Evolutionary conservation across 1,140 invertebrate species (phyloP), one percentile per base, ranked within the genome.

Genomic region (Drosophila albomicans): DNA sequence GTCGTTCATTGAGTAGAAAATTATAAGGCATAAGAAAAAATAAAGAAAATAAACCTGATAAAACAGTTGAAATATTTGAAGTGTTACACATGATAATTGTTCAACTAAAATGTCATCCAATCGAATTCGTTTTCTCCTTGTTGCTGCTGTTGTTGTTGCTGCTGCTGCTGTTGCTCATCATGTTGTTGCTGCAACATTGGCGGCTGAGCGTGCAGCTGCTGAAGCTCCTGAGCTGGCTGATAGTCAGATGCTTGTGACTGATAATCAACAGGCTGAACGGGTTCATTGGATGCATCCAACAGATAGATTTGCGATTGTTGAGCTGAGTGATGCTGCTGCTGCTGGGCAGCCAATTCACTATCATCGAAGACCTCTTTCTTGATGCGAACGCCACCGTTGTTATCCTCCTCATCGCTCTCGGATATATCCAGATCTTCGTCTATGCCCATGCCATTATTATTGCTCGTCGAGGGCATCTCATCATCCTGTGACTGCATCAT

Each of bases 351-450:
- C 28, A 72, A 32, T 1, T 85, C 84, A 5, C 48, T 20, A 13
- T 91, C 81, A 58, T 91, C 84, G 0, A 92, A 79, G 2, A 86
- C 45, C 51, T 92, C 91, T 20, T 78, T 82, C 41, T 92, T 92
- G 3, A 92, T 84, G 4, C 81, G 79, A 20, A 90, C 67, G 0
- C 74, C 64, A 1, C 71, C 75, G 15, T 89, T 78, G 25, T 89
- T 76, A 20, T 93, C 92, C 73, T 96, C 96, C 49, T 96, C 95
- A n/a, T 96, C 96, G 49, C 96, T 96, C 70, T 97, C 96, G 10
- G 96, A 97, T 28, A 97, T 95, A 54, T 95, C 95, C 43, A 97
- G 93, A 93, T 97, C 96, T 48, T 96, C 95, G 65, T 96, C 94
- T 51, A 96, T 96, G 20, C 89, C 89, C 69, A 91, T 65, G 16